Evolutionary conservation across 2,797 vertebrate genomes (phyloP).

Genomic region (Platyrinchus mystaceus): DNA sequence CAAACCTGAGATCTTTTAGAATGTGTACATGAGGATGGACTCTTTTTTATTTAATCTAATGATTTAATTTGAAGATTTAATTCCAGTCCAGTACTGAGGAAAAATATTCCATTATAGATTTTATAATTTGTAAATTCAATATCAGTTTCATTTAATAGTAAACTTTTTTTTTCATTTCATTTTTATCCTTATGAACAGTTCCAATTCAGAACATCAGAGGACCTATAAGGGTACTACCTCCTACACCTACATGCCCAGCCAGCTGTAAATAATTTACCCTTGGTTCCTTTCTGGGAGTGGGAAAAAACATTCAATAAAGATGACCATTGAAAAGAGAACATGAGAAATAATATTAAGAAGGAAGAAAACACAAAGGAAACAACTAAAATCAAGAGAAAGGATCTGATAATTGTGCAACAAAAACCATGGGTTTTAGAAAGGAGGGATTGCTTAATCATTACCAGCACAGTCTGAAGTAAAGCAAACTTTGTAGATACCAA

Average conservation of each 20-base stretch:
- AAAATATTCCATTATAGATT: neutral
- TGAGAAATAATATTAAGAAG: neutral
- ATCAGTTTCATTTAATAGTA: neutral
- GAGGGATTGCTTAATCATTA: neutral
- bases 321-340: neutral
- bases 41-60: neutral
- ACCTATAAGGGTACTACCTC: neutral
- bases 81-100: neutral
- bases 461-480: neutral
- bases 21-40: fast-evolving
- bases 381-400: neutral
- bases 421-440: neutral
- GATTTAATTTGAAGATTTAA: neutral
- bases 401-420: slow-evolving; percentile 21
- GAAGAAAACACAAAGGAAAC: neutral
- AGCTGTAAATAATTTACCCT: neutral
- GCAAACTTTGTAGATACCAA: neutral
- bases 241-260: neutral
- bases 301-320: neutral
- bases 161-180: neutral
- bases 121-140: neutral
- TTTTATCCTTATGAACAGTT: neutral
- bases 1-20: neutral
- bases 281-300: neutral
- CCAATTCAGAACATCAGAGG: neutral